Evolutionary conservation across 2,888 invertebrate species (phyloP).

Genomic region (Acleris sparsana): DNA sequence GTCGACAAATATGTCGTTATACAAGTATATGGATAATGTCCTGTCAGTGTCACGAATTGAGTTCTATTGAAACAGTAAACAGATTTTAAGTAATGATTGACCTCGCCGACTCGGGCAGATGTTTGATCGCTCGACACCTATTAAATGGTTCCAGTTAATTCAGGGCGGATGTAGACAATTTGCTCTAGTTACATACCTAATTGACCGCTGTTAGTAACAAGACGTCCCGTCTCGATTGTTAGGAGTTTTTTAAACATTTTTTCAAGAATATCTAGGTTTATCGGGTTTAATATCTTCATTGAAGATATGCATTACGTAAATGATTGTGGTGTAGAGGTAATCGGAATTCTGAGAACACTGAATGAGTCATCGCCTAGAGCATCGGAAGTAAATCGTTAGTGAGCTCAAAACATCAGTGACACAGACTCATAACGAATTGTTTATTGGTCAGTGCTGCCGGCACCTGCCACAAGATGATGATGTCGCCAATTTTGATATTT

Average conservation of each 20-base stretch:
- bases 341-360: slow-evolving; percentile 53
- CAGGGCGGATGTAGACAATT: slow-evolving; percentile 78
- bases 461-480: slow-evolving; percentile 20
- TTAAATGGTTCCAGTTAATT: slow-evolving; percentile 69
- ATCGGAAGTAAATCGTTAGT: slow-evolving; percentile 60
- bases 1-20: neutral
- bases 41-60: slow-evolving; percentile 11
- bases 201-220: slow-evolving; percentile 32
- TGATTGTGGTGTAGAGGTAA: slow-evolving; percentile 32
- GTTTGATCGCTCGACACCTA: slow-evolving; percentile 75
- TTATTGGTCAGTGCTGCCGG: slow-evolving; percentile 20
- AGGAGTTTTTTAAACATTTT: neutral
- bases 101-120: slow-evolving; percentile 67
- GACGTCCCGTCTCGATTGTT: slow-evolving; percentile 26
- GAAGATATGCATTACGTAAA: neutral
- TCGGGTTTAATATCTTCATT: slow-evolving; percentile 5
- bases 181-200: slow-evolving; percentile 61
- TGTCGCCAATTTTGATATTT: neutral
- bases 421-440: slow-evolving; percentile 29
- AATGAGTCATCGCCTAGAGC: slow-evolving; percentile 56
- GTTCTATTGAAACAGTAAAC: slow-evolving; percentile 46
- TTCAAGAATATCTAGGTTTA: neutral
- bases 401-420: slow-evolving; percentile 33
- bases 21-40: neutral
- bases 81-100: slow-evolving; percentile 63